A percentile compares a stretch with the other conserved stretches of the same genome.
phyloP scores from a whole-genome alignment of 2,113 vertebrate species.

The Tinamus guttatus region DNA sequence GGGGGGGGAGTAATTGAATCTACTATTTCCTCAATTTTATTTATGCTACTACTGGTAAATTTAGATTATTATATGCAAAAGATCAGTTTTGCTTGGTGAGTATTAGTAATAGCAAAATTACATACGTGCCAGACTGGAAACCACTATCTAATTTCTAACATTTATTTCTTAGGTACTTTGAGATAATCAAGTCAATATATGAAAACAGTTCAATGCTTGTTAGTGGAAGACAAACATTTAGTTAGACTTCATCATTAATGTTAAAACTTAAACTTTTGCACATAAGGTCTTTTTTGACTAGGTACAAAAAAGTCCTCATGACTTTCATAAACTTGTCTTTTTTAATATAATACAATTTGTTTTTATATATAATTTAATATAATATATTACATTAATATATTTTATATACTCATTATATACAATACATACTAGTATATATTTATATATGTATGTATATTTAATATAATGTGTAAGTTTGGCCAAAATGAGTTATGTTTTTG shows the following conservation, averaged over 20 bases:
- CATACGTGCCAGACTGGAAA: not conserved
- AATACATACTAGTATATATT: no score
- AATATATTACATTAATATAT: no score
- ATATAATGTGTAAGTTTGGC: no score
- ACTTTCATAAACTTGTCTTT: not conserved
- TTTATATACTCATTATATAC: no score
- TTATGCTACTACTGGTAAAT: no score
- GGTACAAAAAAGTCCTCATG: not conserved
- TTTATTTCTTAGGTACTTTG: not conserved
- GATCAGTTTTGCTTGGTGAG: not conserved
- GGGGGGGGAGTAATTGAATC: no score
- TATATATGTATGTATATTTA: no score
- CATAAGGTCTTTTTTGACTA: not conserved
- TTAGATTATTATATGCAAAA: not conserved
- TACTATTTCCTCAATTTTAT: not conserved
- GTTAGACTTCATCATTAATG: not conserved
- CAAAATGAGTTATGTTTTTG: not conserved
- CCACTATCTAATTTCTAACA: no score
- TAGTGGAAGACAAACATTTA: fast-evolving
- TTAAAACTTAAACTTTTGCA: not conserved
- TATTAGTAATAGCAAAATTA: not conserved
- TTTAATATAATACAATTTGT: no score
- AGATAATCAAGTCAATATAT: not conserved
- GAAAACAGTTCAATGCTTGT: not conserved
- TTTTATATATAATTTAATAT: no score